Base-by-base conservation (phyloP, 2,888 invertebrate species). In the Euzophera pinguis region DNA sequence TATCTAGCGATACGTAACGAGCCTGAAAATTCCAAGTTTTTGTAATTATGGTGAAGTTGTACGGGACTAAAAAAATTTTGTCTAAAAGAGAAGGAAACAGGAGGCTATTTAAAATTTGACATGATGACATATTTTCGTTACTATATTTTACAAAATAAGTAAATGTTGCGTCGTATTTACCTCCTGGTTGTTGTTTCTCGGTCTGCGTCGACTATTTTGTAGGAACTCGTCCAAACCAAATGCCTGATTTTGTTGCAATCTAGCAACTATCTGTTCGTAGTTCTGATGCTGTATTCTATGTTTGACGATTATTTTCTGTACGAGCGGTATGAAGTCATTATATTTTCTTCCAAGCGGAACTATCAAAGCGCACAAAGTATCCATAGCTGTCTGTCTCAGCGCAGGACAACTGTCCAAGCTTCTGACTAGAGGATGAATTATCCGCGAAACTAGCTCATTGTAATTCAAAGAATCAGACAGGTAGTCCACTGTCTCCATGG, bases 381-480 rank as follows among this genome's bases (percentile, higher is more conserved):
- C 97, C 96, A 99, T 97, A 0, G 97, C 97, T 1, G 94, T 93
- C 2, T 91, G 88, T 1, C 97, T 91, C 38, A 98, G 79, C 17
- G 96, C 94, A 0, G 95, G 93, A 64, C 94, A 94, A 0, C 92
- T 93, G 65, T 98, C 97, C 57, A 99, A 88, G 1, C 96, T 96
- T 51, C 98, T 91, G 0, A 98, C 96, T 59, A 99, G 82, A 0
- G 98, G 97, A 84, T 99, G 99, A 57, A 99, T 95, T 56, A 99
- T 98, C 58, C 98, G 92, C 0, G 98, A 98, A 0, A 96, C 94
- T 72, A 96, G 95, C 78, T 98, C 98, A 3, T 96, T 96, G 66
- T 99, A 96, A 79, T 99, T 98, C 47, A 99, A 88, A 3, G 95
- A 94, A 69, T 97, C 96, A 0, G 98, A 96, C 12, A 99, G 88